These are phyloP conservation scores for Amia ocellicauda DNA, from an alignment of 2,113 vertebrate species.

Conservation along the genomic window DNA sequence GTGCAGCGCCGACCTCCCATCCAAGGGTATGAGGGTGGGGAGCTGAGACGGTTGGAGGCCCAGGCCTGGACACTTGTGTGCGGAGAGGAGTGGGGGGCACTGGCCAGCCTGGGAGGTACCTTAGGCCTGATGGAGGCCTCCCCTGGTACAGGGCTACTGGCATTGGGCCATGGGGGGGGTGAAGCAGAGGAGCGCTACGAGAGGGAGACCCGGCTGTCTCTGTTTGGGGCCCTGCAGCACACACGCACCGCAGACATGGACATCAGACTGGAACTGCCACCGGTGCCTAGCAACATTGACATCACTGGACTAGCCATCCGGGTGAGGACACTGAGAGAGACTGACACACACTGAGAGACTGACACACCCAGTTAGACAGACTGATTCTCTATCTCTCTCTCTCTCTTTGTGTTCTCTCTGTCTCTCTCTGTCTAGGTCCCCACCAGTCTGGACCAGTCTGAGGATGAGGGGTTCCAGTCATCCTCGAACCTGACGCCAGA, in stretches of 20 bases:
- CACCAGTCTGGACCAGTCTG: conserved; percentile 84
- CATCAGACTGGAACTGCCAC: conserved; percentile 84
- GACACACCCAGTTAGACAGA: neutral
- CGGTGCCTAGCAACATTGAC: conserved; percentile 84
- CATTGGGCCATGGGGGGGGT: conserved; percentile 54
- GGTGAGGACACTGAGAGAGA: conserved; percentile 53
- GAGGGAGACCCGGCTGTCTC: conserved; percentile 78
- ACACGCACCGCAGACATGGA: conserved; percentile 86
- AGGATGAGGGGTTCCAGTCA: conserved; percentile 96
- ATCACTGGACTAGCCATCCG: conserved; percentile 84
- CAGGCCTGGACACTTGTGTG: conserved; percentile 71
- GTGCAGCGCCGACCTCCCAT: conserved; percentile 72
- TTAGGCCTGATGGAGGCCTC: conserved; percentile 80
- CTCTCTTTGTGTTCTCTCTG: neutral
- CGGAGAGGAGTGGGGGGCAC: conserved; percentile 70
- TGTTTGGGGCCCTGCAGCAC: conserved; percentile 91
- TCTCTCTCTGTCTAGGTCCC: conserved; percentile 74
- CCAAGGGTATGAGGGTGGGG: conserved; percentile 78
- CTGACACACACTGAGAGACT: neutral
- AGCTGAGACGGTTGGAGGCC: conserved; percentile 77
- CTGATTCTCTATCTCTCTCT: neutral
- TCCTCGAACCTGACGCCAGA: conserved; percentile 95
- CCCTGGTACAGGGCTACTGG: conserved; percentile 78
- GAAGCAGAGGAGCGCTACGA: conserved; percentile 78
- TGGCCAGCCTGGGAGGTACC: conserved; percentile 61